Base-by-base conservation (phyloP, 35 echinoderm and acorn worm genomes). In the Heliocidaris erythrogramma region DNA sequence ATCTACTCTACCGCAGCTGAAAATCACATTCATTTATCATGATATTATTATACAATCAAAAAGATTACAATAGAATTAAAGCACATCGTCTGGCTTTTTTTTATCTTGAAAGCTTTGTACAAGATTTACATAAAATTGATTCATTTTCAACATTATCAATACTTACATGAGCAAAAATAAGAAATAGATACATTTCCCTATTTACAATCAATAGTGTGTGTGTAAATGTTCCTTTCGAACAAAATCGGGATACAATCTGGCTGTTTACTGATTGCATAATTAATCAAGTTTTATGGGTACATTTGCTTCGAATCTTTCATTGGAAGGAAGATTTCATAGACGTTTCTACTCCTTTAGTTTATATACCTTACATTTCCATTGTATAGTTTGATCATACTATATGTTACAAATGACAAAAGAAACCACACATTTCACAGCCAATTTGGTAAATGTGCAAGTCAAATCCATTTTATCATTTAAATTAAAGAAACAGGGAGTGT, bases 101-200 rank as follows among this genome's bases (percentile, higher is more conserved):
- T 78, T n/a, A 78, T 78, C 65, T 78, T 24, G 21, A 78, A 78
- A 18, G 27, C 27, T 78, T 78, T 78, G 65, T 78, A 78, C 65
- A 78, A 78, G 65, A 78, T 78, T 78, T 78, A 78, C 65, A 78
- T 27, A 78, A 18, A 78, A 78, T 78, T 78, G 65, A n/a, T 78
- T 78, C 65, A 78, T 78, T 78, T 78, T 78, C 18, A 78, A 78
- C 65, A 78, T 78, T 18, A 78, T 78, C 65, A n/a, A 78, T 78
- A 78, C 65, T 78, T 78, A 78, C 65, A 78, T 78, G 65, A 78
- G 65, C 65, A 78, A 78, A 78, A 78, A 78, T 78, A 78, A 78
- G 65, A 78, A 78, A 78, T 78, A 78, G 65, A 78, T 78, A 78
- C 65, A 78, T 78, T 78, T 78, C 65, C 65, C 65, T 78, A 78